Evolutionary conservation across 2,113 vertebrate species (phyloP).

Genomic region (Piprites chloris): DNA sequence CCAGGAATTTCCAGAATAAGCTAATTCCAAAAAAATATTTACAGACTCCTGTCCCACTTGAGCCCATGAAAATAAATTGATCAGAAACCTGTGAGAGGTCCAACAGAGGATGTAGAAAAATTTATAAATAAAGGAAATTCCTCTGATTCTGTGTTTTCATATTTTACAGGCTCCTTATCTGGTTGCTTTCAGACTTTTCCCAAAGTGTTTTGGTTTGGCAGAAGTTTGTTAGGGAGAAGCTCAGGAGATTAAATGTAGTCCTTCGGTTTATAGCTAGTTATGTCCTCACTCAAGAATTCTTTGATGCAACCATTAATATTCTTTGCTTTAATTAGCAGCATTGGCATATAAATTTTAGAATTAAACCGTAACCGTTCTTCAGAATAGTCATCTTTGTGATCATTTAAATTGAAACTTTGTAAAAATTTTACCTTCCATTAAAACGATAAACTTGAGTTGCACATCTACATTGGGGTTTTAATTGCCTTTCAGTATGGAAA

Average conservation of each 20-base stretch:
- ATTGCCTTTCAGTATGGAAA: neutral
- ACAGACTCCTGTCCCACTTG: neutral
- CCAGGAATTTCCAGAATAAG: neutral
- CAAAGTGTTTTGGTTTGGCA: neutral
- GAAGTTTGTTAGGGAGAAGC: neutral
- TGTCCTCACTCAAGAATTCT: neutral
- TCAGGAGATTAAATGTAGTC: neutral
- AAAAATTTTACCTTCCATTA: neutral
- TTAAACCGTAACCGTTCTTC: neutral
- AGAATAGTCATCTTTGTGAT: neutral
- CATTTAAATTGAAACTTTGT: neutral
- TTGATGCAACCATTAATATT: neutral
- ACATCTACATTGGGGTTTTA: fast-evolving
- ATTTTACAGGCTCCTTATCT: neutral
- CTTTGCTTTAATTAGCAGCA: neutral
- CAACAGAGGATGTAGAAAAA: neutral
- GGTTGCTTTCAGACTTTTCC: neutral
- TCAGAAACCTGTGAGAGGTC: neutral
- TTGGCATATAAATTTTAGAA: neutral
- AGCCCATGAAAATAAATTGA: neutral
- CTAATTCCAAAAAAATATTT: neutral
- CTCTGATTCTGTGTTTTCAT: neutral
- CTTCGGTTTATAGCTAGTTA: neutral
- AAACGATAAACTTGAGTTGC: neutral
- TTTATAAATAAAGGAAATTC: neutral